Percentiles rank a stretch among this genome's conserved stretches.
Evolutionary conservation across 2,888 invertebrate species (phyloP).

Genomic region (Tetranychus piercei): DNA sequence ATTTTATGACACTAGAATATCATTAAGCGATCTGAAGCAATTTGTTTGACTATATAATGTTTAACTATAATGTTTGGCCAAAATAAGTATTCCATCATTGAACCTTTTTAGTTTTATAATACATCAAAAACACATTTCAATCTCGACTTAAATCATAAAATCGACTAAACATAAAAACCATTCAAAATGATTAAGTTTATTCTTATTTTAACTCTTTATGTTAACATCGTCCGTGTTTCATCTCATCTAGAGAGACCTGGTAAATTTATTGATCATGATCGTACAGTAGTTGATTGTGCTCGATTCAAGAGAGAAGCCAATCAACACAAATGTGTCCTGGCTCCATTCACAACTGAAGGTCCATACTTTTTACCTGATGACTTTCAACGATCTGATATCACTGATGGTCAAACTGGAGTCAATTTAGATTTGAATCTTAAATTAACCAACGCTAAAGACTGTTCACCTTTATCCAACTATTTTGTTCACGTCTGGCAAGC

Average conservation of each 20-base stretch:
- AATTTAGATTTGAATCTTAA: neutral
- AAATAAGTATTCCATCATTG: no score
- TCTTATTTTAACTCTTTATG: no score
- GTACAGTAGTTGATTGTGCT: conserved; percentile 5
- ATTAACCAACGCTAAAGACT: neutral
- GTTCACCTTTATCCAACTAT: neutral
- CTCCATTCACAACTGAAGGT: neutral
- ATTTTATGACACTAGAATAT: no score
- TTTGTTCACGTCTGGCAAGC: neutral
- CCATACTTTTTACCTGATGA: conserved; percentile 1
- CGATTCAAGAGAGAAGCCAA: neutral
- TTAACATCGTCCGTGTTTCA: no score
- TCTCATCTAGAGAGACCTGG: neutral
- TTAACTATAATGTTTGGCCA: no score
- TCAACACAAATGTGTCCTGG: conserved; percentile 4
- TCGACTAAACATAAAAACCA: no score
- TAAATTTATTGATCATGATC: neutral
- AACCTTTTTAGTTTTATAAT: no score
- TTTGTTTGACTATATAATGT: no score
- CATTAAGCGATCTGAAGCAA: no score
- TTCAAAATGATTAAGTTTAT: no score
- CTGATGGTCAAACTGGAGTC: conserved; percentile 5
- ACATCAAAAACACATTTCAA: no score
- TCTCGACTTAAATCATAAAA: no score
- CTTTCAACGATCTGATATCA: neutral